phyloP scores from a whole-genome alignment of 2,113 vertebrate genomes.

The human (Homo sapiens) region GRCh38 chr4:182490001-182490500 shows the following conservation, averaged over 20 bases:
- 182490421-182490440: neutral
- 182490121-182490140: neutral
- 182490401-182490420: neutral
- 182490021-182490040: neutral
- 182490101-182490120: neutral
- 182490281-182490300: neutral
- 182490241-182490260: neutral
- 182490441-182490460: neutral
- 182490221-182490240: neutral
- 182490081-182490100: neutral
- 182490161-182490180: neutral
- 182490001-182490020: neutral
- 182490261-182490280: neutral
- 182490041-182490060: neutral
- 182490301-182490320: neutral
- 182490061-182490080: neutral
- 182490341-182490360: neutral
- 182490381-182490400: neutral
- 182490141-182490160: neutral
- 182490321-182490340: too few relatives aligned
- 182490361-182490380: neutral
- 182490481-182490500: neutral
- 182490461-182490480: fast-evolving
- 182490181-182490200: neutral
- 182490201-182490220: neutral